These are phyloP conservation scores for Carcinoscorpius rotundicauda DNA, from an alignment of 1,140 invertebrate species.

Conservation along the genomic window DNA sequence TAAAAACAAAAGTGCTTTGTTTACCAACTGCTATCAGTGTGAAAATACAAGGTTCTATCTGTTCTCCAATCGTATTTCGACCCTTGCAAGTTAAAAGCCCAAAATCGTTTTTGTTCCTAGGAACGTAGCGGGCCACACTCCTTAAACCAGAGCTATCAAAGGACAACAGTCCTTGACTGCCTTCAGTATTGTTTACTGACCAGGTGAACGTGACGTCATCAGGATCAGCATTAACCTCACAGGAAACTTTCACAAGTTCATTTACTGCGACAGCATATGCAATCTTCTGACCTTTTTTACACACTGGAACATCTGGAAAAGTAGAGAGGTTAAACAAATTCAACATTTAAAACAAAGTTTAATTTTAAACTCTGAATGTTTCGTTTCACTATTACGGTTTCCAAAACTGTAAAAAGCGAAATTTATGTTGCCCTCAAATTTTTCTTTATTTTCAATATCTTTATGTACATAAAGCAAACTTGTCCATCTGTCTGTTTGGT, in stretches of 20 bases:
- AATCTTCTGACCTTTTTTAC: constrained; percentile 60
- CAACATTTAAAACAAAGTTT: no score
- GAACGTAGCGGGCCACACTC: constrained; percentile 52
- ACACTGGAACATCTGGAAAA: constrained; percentile 63
- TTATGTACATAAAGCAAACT: no score
- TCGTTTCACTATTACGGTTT: no score
- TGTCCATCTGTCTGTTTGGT: no score
- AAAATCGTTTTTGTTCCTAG: constrained; percentile 49
- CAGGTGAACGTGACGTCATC: constrained; percentile 62
- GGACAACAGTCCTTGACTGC: constrained; percentile 50
- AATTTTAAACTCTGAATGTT: no score
- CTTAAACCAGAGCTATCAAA: constrained; percentile 39
- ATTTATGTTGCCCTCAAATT: no score
- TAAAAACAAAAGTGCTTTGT: no score
- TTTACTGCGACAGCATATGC: constrained; percentile 79
- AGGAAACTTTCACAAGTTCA: constrained; percentile 73
- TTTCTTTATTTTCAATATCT: no score
- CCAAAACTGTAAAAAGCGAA: no score
- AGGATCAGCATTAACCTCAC: constrained; percentile 79
- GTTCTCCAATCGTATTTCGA: constrained; percentile 19
- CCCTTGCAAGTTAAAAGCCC: constrained; percentile 39
- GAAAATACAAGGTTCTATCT: constrained; percentile 17
- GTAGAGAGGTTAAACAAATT: no score
- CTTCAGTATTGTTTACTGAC: constrained; percentile 85
- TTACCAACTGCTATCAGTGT: no score